A percentile compares a stretch with the other conserved stretches of the same genome.
Conservation (phyloP, 2,797 vertebrate species). For the Urosaurus nigricauda region DNA sequence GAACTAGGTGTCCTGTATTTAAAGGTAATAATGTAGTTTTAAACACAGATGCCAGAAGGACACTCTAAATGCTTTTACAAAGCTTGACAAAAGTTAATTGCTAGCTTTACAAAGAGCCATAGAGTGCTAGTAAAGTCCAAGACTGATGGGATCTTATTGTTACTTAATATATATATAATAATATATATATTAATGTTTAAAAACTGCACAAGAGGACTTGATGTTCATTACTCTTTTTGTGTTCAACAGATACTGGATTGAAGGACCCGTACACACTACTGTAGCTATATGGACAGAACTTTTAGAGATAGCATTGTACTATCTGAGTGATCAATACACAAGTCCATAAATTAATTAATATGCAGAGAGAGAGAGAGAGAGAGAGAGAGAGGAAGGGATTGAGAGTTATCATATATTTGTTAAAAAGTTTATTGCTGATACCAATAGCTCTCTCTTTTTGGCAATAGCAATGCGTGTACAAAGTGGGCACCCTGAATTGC, state of each 20-base stretch:
- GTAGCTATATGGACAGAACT: background rate
- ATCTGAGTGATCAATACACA: background rate
- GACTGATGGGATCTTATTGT: slow-evolving; percentile 64
- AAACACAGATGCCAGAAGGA: slow-evolving; percentile 68
- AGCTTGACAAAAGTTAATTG: slow-evolving; percentile 78
- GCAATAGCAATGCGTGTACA: background rate
- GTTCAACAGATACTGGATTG: slow-evolving; percentile 35
- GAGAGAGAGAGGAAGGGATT: too few species aligned
- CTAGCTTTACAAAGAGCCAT: slow-evolving; percentile 68
- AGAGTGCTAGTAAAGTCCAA: slow-evolving; percentile 43
- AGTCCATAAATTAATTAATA: background rate
- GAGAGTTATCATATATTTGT: too few species aligned
- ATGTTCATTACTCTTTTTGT: slow-evolving; percentile 47
- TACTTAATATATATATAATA: too few species aligned
- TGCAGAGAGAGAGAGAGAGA: too few species aligned
- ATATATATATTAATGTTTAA: too few species aligned
- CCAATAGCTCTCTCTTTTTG: background rate
- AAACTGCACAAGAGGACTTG: slow-evolving; percentile 37
- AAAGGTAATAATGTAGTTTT: slow-evolving; percentile 71
- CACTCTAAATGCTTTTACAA: slow-evolving; percentile 74
- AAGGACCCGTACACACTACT: slow-evolving; percentile 16
- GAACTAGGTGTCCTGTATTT: slow-evolving; percentile 60
- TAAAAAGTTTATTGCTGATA: slow-evolving; percentile 7
- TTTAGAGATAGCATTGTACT: rapidly evolving
- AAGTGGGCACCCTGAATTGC: slow-evolving; percentile 5